Evolutionary conservation across 1,140 invertebrate genomes (phyloP), one percentile per base, ranked within the genome.

Genomic region (Pseudobourletiella spinata): DNA sequence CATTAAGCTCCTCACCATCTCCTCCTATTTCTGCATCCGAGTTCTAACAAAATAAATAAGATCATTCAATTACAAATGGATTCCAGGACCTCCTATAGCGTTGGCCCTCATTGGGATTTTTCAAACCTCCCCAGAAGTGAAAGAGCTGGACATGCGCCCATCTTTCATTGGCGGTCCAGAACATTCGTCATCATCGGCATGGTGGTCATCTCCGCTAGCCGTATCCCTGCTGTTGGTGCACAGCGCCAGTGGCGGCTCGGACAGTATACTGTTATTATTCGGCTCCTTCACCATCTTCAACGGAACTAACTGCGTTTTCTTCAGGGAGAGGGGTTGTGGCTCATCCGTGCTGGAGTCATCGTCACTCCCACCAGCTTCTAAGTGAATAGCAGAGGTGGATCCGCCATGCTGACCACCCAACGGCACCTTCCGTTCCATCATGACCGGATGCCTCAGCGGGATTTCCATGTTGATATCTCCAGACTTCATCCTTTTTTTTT

Each of bases 91-190:
- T n/a, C n/a, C n/a, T n/a, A n/a, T n/a, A n/a, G n/a, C n/a, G n/a
- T n/a, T n/a, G n/a, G n/a, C n/a, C n/a, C n/a, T n/a, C n/a, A n/a
- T n/a, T n/a, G n/a, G n/a, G n/a, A n/a, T n/a, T n/a, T n/a, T n/a
- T n/a, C n/a, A n/a, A n/a, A 69, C 68, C 63, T 69, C 68, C 52
- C 68, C 65, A 50, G 68, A 69, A n/a, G 64, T 69, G 29, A 69
- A 58, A 26, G 68, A 69, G 28, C 48, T 61, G n/a, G 61, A 61
- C 25, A 66, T 50, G n/a, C 61, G 55, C 29, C 62, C 63, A 22
- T 63, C 64, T 48, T 55, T 18, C 14, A n/a, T 55, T 2, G 48
- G 18, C 22, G 65, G 59, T 30, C 32, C 35, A 8, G 60, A 63
- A 26, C 44, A 43, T 20, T 59, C 58, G 35, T 69, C 68, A 50